Evolutionary conservation across 2,888 invertebrate species (phyloP), one percentile per base, ranked within the genome.

Genomic region (Cheilosia vernalis): DNA sequence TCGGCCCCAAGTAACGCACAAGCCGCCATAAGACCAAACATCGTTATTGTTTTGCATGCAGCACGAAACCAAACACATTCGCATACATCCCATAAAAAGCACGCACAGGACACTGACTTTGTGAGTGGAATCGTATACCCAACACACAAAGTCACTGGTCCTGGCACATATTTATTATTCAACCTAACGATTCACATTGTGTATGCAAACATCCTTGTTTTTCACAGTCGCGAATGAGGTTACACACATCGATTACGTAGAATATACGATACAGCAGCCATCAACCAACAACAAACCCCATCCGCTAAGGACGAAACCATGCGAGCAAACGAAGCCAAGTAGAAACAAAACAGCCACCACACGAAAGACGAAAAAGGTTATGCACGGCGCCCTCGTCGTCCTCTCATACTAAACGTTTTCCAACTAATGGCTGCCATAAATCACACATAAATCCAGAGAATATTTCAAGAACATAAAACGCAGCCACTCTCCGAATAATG

Each of bases 391-490:
- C 37, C 61, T 33, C 40, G 51, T 60, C 60, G 30, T 42, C 47
- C 21, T 49, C 56, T 47, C 30, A 21, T 42, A 53, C 60, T 61
- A 66, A 80, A 76, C 74, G 80, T 60, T 84, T 69, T 37, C 0
- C 80, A 80, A 49, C 80, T 84, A 66, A 80, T 80, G 74, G 70
- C 40, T 27, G 33, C 70, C 67, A 84, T 84, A 84, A 84, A 84
- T 84, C 84, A 84, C 80, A 84, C 63, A 76, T 66, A 80, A 84
- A 80, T 84, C 84, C 80, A 70, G 60, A 70, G 55, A 58, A 70
- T 70, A 80, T 80, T 74, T 74, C 74, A 76, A 53, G 74, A 74
- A 80, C 80, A 80, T 84, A 84, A 80, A 80, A 80, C 55, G 84
- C 80, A 84, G 80, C 69, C 74, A 80, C 70, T 73, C 80, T 19